Conservation (phyloP, 2,113 vertebrate species). For the Periophthalmodon schlosseri region DNA sequence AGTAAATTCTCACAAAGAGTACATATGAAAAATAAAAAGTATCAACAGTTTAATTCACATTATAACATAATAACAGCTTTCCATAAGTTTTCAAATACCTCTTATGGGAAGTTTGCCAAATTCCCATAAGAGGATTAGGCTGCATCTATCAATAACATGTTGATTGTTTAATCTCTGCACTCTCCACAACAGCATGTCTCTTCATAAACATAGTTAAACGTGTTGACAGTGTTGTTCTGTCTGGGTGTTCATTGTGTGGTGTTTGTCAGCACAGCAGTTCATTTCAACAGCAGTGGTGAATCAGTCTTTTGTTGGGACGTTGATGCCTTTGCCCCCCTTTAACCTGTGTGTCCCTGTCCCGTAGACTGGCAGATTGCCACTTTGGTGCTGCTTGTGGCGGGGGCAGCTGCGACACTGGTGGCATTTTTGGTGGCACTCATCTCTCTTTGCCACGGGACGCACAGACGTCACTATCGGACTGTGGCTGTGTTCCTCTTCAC, state of each 20-base stretch:
- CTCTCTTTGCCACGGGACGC: conserved; percentile 78
- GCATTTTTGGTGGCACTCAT: conserved; percentile 78
- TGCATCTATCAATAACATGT: neutral
- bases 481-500: conserved; percentile 80
- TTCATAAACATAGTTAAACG: neutral
- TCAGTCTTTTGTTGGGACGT: conserved; percentile 34
- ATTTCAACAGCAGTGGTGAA: conserved; percentile 37
- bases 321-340: conserved; percentile 31
- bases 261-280: conserved; percentile 58
- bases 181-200: neutral
- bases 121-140: neutral
- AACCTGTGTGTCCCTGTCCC: conserved; percentile 48
- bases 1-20: neutral
- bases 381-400: conserved; percentile 77
- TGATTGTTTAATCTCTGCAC: neutral
- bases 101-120: too few relatives aligned
- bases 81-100: neutral
- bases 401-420: conserved; percentile 74
- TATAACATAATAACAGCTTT: neutral
- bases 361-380: conserved; percentile 86
- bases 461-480: conserved; percentile 75
- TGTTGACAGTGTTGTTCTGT: conserved; percentile 10
- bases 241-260: conserved; percentile 45
- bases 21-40: neutral
- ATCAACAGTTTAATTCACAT: neutral